Conservation (phyloP, 1,140 invertebrate species). For the Drosophila mayri region DNA sequence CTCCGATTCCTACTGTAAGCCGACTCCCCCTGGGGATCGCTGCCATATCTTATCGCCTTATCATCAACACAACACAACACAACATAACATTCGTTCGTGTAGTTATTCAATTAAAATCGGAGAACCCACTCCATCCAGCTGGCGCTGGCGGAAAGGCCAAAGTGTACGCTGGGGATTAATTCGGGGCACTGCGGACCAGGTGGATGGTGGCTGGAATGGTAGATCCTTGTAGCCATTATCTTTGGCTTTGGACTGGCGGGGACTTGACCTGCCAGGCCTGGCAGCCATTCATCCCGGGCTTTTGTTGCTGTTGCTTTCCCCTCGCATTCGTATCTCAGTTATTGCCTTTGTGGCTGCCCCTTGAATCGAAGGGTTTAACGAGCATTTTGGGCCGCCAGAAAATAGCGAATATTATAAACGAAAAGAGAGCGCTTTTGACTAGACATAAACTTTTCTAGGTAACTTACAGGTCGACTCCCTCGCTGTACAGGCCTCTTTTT, state of each 20-base stretch:
- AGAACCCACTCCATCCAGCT: background rate
- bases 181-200: conserved; percentile 25
- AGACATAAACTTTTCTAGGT: background rate
- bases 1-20: background rate
- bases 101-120: conserved; percentile 78
- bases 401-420: background rate
- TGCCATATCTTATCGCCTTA: conserved; percentile 58
- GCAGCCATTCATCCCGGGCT: conserved; percentile 65
- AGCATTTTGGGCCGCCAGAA: background rate
- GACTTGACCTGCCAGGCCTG: conserved; percentile 30
- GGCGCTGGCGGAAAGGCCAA: conserved; percentile 31
- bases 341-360: conserved; percentile 40
- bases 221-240: conserved; percentile 35
- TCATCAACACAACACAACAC: conserved; percentile 52
- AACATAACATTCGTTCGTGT: conserved; percentile 57
- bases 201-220: background rate
- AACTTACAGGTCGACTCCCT: conserved; percentile 1
- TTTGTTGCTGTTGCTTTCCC: conserved; percentile 60
- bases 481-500: conserved; percentile 1
- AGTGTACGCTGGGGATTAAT: conserved; percentile 76
- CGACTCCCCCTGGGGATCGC: conserved; percentile 8
- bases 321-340: conserved; percentile 65
- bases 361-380: background rate
- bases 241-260: conserved; percentile 28
- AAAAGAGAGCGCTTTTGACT: background rate